Percentiles rank a stretch among this genome's conserved stretches.
Evolutionary conservation across 2,797 vertebrate genomes (phyloP).

Genomic region (Enteromius mattozi): DNA sequence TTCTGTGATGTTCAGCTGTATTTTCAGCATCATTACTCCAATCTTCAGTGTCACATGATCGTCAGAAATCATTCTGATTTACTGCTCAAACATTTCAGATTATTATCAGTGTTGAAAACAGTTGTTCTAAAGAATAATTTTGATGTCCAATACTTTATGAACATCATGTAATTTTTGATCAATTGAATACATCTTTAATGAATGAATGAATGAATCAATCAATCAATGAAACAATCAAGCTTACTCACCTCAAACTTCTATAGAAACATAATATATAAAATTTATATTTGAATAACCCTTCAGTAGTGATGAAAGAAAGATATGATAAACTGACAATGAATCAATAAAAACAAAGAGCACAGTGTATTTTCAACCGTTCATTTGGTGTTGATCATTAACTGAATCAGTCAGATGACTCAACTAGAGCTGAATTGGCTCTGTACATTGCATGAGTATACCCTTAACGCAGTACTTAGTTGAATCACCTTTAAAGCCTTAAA

Average conservation of each 20-base stretch:
- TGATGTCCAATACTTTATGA: no score
- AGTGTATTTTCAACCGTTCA: background rate
- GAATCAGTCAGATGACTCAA: background rate
- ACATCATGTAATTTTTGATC: no score
- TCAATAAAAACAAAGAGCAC: background rate
- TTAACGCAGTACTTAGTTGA: no score
- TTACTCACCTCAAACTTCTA: background rate
- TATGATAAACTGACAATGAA: background rate
- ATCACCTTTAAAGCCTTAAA: no score
- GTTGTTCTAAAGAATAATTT: background rate
- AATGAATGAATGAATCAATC: no score
- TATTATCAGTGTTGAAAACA: no score
- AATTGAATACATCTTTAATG: no score
- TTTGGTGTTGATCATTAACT: background rate
- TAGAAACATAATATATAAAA: background rate
- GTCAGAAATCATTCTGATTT: background rate
- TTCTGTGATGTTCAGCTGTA: background rate
- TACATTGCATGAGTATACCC: no score
- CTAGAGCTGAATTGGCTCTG: no score
- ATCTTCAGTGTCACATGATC: background rate
- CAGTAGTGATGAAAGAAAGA: background rate
- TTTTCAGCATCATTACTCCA: background rate
- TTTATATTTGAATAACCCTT: background rate
- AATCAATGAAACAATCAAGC: no score
- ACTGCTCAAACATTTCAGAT: background rate